Evolutionary conservation across 2,113 vertebrate genomes (phyloP), one percentile per base, ranked within the genome.

Genomic region (Physeter macrocephalus): DNA sequence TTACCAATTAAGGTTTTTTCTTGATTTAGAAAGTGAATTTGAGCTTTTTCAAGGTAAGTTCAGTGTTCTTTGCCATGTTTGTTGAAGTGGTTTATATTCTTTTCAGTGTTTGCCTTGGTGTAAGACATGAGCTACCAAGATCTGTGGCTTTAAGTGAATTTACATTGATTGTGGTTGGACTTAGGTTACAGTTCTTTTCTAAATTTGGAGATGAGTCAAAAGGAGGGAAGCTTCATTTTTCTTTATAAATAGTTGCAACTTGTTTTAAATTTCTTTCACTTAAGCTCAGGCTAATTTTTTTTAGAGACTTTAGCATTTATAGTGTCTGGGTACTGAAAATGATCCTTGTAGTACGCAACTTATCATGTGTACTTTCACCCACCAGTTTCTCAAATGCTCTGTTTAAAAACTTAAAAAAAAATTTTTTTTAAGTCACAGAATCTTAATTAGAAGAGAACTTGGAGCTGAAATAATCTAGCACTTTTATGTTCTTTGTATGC

Each of bases 201-300:
- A 86, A 89, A 66, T 90, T 90, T 86, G 72, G 74, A 80, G 52
- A 87, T 96, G 89, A 96, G 71, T 64, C 84, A 84, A 74, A 86
- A 93, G 66, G 52, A 87, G 7, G n/a, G 39, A 77, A 77, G 31
- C 57, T 74, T 96, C 41, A 25, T 59, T 94, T 97, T 95, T 84
- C 39, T 96, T 66, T 84, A 23, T 90, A 85, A 84, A 59, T 75
- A 91, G 34, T 75, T 96, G 64, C 12, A 83, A 4, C 74, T 96
- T 95, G 31, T 64, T 85, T 27, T 61, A 94, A 96, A 83, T 77
- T 80, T 87, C 80, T 84, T 93, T 93, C 59, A 71, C 49, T 54
- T 84, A 64, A 72, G 46, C 54, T 77, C 23, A 75, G 20, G 29
- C 21, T 80, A 18, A 18, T 87, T 93, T 85, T 43, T 54, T 80